Conservation (phyloP, 2,888 invertebrate species). For the Diaphora mendica region DNA sequence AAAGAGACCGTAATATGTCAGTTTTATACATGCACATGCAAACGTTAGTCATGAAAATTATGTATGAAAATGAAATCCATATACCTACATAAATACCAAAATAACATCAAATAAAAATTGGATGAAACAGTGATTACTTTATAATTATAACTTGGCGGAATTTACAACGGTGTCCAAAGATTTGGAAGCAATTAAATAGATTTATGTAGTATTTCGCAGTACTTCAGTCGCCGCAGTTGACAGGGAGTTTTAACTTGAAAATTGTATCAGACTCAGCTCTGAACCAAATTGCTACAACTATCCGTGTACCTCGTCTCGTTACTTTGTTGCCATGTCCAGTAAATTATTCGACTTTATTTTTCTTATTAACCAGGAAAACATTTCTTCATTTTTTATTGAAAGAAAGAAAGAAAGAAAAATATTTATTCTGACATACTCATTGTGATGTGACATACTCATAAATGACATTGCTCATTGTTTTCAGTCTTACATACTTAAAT, state of each 20-base stretch:
- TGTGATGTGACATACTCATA: too few species aligned
- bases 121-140: conserved; percentile 22
- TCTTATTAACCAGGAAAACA: neutral
- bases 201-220: conserved; percentile 67
- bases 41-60: neutral
- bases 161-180: conserved; percentile 59
- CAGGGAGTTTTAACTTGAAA: conserved; percentile 64
- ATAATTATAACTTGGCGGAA: conserved; percentile 42
- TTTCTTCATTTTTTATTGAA: too few species aligned
- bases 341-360: conserved; percentile 2
- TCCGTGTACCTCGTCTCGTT: conserved; percentile 16
- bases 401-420: too few species aligned
- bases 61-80: neutral
- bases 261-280: conserved; percentile 59
- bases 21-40: neutral
- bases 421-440: too few species aligned
- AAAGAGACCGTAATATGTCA: neutral
- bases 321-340: neutral
- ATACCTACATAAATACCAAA: neutral
- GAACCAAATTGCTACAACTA: conserved; percentile 54
- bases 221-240: conserved; percentile 55
- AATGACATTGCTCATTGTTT: too few species aligned
- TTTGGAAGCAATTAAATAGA: conserved; percentile 74
- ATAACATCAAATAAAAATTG: conserved; percentile 4
- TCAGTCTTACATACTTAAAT: too few species aligned